A percentile compares a stretch with the other conserved stretches of the same genome.
Conservation (phyloP, 2,888 invertebrate species). For the Nineta flava region DNA sequence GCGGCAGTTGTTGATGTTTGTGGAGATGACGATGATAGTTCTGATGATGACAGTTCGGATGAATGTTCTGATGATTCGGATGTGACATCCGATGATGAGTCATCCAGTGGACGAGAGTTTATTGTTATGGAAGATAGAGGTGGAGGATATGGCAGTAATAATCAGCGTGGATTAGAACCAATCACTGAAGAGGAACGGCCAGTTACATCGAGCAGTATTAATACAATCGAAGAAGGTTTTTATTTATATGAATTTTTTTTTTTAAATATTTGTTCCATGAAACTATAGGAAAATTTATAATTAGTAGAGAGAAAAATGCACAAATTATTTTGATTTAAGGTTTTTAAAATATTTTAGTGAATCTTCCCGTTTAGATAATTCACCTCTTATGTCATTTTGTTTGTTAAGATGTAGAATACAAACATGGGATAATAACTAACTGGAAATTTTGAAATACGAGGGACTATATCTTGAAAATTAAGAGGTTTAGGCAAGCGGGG, state of each 20-base stretch:
- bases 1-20: conserved; percentile 7
- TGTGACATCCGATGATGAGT: conserved; percentile 3
- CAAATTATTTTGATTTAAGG: too few species aligned
- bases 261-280: not conserved
- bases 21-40: conserved; percentile 7
- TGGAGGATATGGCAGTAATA: conserved; percentile 17
- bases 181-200: conserved; percentile 26
- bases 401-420: too few species aligned
- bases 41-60: conserved; percentile 16
- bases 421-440: too few species aligned
- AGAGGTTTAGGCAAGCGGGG: too few species aligned
- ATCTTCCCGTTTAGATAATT: too few species aligned
- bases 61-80: not conserved
- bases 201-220: conserved; percentile 18
- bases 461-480: too few species aligned
- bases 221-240: conserved; percentile 13
- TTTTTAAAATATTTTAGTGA: too few species aligned
- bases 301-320: too few species aligned
- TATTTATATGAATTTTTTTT: not conserved
- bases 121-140: conserved; percentile 14
- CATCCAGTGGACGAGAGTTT: conserved; percentile 4
- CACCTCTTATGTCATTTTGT: too few species aligned
- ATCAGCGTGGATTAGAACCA: conserved; percentile 22
- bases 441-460: too few species aligned
- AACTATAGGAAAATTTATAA: not conserved